Evolutionary conservation across 2,113 vertebrate genomes (phyloP), one percentile per base, ranked within the genome.

Genomic region (Eptesicus fuscus): DNA sequence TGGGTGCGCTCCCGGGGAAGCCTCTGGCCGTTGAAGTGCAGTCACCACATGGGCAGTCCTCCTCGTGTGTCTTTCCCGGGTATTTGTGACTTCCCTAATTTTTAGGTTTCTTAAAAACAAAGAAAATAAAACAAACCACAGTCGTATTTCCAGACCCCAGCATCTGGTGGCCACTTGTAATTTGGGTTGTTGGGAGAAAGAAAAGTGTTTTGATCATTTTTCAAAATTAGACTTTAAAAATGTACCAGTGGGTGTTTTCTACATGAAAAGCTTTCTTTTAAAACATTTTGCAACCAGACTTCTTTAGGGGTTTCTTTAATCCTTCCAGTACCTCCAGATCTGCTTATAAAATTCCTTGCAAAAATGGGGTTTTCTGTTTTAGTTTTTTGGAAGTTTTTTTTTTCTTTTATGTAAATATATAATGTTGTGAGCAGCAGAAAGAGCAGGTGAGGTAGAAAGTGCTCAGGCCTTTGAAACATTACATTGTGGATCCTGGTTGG

Each of bases 81-180:
- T n/a, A 28, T 69, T 86, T 90, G 86, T 67, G 67, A 80, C 77
- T 92, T 95, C 63, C 56, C n/a, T 96, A 69, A 92, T 70, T 96
- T 95, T 93, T 95, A 90, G 85, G 73, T 94, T 91, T 87, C 91
- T 95, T 74, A 37, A 90, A 95, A 96, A 92, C 96, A 97, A 96
- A 92, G 88, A 90, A 87, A 88, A 79, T 80, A 93, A 88, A 94
- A 88, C 78, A 69, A 96, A 90, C 95, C 95, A 44, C 78, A 88
- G 94, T 73, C 16, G 0, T 93, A 61, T 56, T 96, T 96, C 73
- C 85, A 87, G 78, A 76, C 85, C 56, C 88, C 42, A 59, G 86
- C 96, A 97, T 97, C 94, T 97, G 96, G 94, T 83, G 78, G 74
- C 96, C 97, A 97, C 95, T 96, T 95, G 96, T 80, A 71, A 93